Base-by-base conservation (phyloP, 2,113 vertebrate species). In the Cavia aperea region DNA sequence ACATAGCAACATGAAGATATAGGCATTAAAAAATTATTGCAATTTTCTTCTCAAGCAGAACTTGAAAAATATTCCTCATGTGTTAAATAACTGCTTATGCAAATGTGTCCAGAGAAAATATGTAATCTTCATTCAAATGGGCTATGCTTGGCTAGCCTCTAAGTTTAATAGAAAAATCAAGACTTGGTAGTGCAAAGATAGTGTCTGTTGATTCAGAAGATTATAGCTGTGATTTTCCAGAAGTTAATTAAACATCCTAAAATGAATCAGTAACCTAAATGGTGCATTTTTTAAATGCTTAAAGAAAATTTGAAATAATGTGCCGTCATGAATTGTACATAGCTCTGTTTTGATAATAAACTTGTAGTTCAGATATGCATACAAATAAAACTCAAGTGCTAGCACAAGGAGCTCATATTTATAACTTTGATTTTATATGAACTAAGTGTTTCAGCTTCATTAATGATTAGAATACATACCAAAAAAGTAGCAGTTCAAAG, bases 91-190 rank as follows among this genome's bases (percentile, higher is more conserved):
- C 31, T 58, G 54, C 1, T 96, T 95, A 95, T 87, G 83, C 95
- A 95, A 96, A 97, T 43, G n/a, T 94, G 73, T 96, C 87, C 83
- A 96, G 95, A 97, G 93, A 96, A 96, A 95, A 96, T 39, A 96
- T 90, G 43, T 90, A 82, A 75, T 97, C 85, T 65, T 97, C 91
- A 96, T 97, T 97, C 97, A 97, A 95, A 93, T 54, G 65, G 82
- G 81, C 93, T 97, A 95, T 96, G 78, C 94, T 97, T 97, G 95
- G 66, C 79, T 97, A 96, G 84, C 89, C 73, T 95, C 54, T 88
- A 54, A 31, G 94, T 97, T 97, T 96, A 97, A 92, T 95, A 96
- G 93, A 90, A 94, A 97, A 97, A 94, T 93, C 33, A 96, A 96
- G 94, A 96, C 93, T 87, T 95, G 73, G n/a, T 91, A 26, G 78